Conservation (phyloP, 2,888 invertebrate genomes). For the Ennomos quercinarius region DNA sequence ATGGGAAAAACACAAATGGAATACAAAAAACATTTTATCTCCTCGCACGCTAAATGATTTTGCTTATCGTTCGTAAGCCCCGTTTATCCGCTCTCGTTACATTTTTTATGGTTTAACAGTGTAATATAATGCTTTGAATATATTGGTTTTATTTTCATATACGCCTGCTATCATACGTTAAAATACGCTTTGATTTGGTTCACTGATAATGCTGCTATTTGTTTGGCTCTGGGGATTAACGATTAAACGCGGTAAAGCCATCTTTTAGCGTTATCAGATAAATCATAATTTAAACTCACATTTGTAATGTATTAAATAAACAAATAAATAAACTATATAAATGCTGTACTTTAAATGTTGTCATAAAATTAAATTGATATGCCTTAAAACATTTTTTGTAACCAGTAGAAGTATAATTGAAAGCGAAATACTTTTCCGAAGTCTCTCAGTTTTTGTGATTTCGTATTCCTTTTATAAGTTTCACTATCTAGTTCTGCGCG, state of each 20-base stretch:
- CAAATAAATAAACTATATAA: too few relatives aligned
- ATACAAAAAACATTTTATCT: conserved; percentile 42
- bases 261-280: too few relatives aligned
- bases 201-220: conserved; percentile 11
- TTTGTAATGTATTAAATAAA: too few relatives aligned
- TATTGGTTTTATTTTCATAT: conserved; percentile 32
- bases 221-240: conserved; percentile 1
- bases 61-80: conserved; percentile 43
- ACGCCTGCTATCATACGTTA: conserved; percentile 11
- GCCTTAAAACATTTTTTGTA: too few relatives aligned
- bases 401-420: too few relatives aligned
- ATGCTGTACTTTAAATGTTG: too few relatives aligned
- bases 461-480: too few relatives aligned
- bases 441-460: too few relatives aligned
- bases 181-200: conserved; percentile 16
- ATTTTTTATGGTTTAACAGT: conserved; percentile 41
- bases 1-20: conserved; percentile 38
- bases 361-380: too few relatives aligned
- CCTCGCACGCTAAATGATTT: conserved; percentile 44
- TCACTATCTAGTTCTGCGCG: too few relatives aligned
- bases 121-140: conserved; percentile 37
- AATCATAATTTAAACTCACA: too few relatives aligned
- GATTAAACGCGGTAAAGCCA: background rate
- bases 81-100: conserved; percentile 38
- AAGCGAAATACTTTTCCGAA: too few relatives aligned